Base-by-base conservation (phyloP, 2,113 vertebrate species). In the Phaethornis superciliosus region DNA sequence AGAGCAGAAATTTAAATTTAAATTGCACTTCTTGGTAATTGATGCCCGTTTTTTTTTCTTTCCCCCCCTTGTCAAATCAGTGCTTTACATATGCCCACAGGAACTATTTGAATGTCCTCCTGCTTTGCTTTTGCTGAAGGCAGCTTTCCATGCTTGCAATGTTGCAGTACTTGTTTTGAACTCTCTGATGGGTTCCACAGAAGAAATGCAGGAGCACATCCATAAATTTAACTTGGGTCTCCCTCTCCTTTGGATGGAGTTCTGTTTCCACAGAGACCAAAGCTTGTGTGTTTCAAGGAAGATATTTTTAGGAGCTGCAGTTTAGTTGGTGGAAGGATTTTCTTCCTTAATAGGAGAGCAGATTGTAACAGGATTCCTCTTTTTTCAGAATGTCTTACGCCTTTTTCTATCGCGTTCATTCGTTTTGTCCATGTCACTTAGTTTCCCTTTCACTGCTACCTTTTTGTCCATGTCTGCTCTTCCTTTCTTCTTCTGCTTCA, bases 291-390 rank as follows among this genome's bases (percentile, higher is more conserved):
- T 88, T 94, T 96, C 47, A 35, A 63, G 72, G 52, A 92, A 81
- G 91, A 60, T 96, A 96, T 96, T 97, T 96, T 95, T 97, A 94
- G 94, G 70, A 81, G 26, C 59, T 91, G 55, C 74, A 90, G 79
- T 84, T 95, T 51, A 85, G 87, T 58, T 90, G 63, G 44, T 95
- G 82, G 72, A 95, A 89, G 52, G 46, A 88, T 79, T 93, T 89
- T 70, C 40, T 91, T 93, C 93, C 96, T 97, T 88, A 95, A 77
- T 88, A 94, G 91, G 89, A 85, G 65, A 90, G 72, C 54, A 71
- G 69, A 52, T 30, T 74, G 67, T 88, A 82, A 33, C 56, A 71
- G 33, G 49, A 83, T 71, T 70, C 88, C 30, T 94, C 55, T 80
- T 58, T 83, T 69, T 52, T 87, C 47, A 78, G 52, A 69, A 30